A percentile compares a stretch with the other conserved stretches of the same genome.
Evolutionary conservation across 2,113 vertebrate species (phyloP).

Genomic region (Dicerorhinus sumatrensis): DNA sequence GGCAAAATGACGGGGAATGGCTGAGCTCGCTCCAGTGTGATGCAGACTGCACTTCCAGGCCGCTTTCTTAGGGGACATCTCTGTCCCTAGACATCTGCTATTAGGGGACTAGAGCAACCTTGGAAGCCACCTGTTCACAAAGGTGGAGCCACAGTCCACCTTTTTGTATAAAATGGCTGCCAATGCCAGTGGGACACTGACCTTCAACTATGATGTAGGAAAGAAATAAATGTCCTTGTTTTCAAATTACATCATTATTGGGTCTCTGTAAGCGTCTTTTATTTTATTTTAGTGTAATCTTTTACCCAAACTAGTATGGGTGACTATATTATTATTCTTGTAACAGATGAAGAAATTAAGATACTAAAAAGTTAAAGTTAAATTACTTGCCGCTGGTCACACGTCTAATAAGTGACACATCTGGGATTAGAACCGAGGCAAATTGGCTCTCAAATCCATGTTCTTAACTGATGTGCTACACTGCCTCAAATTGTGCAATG

Average conservation of each 20-base stretch:
- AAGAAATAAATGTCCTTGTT: neutral
- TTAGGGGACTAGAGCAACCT: neutral
- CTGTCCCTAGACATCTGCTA: neutral
- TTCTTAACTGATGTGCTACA: neutral
- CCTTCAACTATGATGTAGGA: neutral
- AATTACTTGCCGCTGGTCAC: neutral
- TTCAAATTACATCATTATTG: neutral
- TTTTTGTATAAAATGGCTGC: neutral
- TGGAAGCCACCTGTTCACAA: neutral
- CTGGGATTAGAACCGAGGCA: neutral
- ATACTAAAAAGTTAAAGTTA: neutral
- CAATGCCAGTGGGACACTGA: neutral
- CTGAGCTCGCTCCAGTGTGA: neutral
- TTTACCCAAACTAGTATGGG: neutral
- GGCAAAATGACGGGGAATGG: neutral
- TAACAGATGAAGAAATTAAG: neutral
- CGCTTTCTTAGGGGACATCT: neutral
- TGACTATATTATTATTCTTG: neutral
- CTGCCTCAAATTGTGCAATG: neutral
- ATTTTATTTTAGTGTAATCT: constrained; percentile 21
- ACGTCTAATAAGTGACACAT: neutral
- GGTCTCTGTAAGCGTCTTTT: neutral
- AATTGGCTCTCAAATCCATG: neutral
- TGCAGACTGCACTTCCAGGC: neutral
- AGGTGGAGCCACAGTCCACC: neutral